Evolutionary conservation across 2,797 vertebrate species (phyloP).

Genomic region (Dermochelys coriacea): DNA sequence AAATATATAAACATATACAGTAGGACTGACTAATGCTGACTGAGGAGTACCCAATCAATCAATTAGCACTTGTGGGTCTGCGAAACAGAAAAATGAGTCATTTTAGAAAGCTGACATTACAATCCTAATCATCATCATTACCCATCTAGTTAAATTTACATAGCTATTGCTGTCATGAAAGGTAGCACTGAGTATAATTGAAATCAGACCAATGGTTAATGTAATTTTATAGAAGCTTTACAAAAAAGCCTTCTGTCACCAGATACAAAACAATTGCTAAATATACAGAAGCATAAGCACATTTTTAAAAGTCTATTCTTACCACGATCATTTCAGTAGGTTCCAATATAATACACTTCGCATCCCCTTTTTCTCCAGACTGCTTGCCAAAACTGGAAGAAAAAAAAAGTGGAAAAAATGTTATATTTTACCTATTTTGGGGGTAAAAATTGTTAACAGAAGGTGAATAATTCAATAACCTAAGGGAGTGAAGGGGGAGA

Average conservation of each 20-base stretch:
- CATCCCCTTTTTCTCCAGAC: conserved; percentile 94
- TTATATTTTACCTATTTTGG: conserved; percentile 61
- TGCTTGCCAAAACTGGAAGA: conserved; percentile 94
- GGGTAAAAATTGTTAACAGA: neutral
- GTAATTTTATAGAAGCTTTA: conserved; percentile 55
- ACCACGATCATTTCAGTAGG: conserved; percentile 99
- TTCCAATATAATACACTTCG: conserved; percentile 97
- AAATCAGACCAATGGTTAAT: conserved; percentile 65
- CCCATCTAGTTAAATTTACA: conserved; percentile 58
- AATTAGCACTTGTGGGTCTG: neutral
- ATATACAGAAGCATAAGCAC: conserved; percentile 69
- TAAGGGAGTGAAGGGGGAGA: neutral
- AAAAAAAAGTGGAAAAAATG: conserved; percentile 69
- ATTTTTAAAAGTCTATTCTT: conserved; percentile 78
- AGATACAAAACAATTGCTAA: conserved; percentile 62
- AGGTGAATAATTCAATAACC: neutral
- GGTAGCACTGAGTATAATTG: conserved; percentile 56
- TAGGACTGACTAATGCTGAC: neutral
- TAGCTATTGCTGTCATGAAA: conserved; percentile 6
- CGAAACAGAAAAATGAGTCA: conserved; percentile 47
- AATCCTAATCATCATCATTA: conserved; percentile 66
- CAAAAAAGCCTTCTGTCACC: conserved; percentile 57
- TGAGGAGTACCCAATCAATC: conserved; percentile 38
- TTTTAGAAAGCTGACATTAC: conserved; percentile 56
- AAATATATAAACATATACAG: neutral